Base-by-base conservation (phyloP, 2,888 invertebrate species). In the Apocheima hispidaria region DNA sequence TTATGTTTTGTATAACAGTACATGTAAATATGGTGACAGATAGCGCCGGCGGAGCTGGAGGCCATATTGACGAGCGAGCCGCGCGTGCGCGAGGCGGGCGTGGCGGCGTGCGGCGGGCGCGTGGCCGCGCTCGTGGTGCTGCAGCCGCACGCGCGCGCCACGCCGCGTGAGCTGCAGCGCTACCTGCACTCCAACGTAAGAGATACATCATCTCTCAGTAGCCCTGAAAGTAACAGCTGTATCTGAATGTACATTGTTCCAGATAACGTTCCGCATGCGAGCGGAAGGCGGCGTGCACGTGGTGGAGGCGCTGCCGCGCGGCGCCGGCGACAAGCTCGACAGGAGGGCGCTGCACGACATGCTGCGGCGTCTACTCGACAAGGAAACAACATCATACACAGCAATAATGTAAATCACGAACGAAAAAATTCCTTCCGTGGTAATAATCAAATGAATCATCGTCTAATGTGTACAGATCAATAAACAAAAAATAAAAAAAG, bases 31-130 rank as follows among this genome's bases (percentile, higher is more conserved):
- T n/a, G n/a, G 26, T 35, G n/a, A 41, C 40, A 41, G 40, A 21
- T 41, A 20, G 40, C 21, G 12, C 40, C 40, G 40, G 40, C 40
- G 4, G 40, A 41, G 5, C 40, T 41, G n/a, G 40, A 41, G 6
- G 20, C 40, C 21, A 41, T 41, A 7, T 5, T 41, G 5, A 21
- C 4, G 10, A 10, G 21, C 0, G 40, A 21, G n/a, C 12, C 40
- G n/a, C 12, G 21, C 21, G 21, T 41, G 21, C 40, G 21, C 5
- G 21, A 41, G n/a, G 40, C 40, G 5, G 40, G 40, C 1, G 40
- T 41, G 40, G 21, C 12, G 21, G 40, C 40, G 21, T 10, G 2
- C 4, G 40, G 10, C 4, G 20, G 12, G 12, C 20, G 1, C 4
- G 12, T 41, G 4, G 21, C 40, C 1, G 40, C 40, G n/a, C 40